Percentiles rank a stretch among this genome's conserved stretches.
Evolutionary conservation across 2,888 invertebrate species (phyloP).

Genomic region (Pseudanteris insignis): DNA sequence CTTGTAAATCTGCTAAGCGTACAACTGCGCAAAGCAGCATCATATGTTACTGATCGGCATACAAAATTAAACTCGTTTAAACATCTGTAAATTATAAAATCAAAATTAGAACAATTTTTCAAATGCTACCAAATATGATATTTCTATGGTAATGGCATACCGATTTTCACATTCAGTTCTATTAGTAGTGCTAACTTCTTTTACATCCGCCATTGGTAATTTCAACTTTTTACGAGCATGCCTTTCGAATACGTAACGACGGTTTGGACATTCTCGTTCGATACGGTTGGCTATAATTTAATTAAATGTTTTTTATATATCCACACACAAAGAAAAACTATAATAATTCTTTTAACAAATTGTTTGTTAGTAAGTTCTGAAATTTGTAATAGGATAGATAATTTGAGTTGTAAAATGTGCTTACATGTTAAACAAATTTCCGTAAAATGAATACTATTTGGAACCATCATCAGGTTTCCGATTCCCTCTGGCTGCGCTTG

Average conservation of each 20-base stretch:
- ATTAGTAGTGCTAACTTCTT: conserved; percentile 86
- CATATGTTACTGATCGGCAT: conserved; percentile 87
- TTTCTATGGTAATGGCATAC: too few species aligned
- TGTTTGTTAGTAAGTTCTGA: too few species aligned
- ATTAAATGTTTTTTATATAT: too few species aligned
- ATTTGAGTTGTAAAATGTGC: too few species aligned
- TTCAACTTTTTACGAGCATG: conserved; percentile 86
- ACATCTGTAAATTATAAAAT: conserved; percentile 72
- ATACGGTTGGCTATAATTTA: conserved; percentile 79
- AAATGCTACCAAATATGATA: too few species aligned
- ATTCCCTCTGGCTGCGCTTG: conserved; percentile 89
- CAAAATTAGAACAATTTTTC: too few species aligned
- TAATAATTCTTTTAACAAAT: too few species aligned
- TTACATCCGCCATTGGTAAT: conserved; percentile 81
- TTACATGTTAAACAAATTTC: conserved; percentile 90
- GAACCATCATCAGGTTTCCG: conserved; percentile 87
- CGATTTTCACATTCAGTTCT: conserved; percentile 90
- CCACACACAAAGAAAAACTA: too few species aligned
- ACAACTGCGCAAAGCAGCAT: conserved; percentile 80
- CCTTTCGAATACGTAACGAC: conserved; percentile 88
- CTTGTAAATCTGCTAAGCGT: conserved; percentile 84
- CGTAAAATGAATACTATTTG: conserved; percentile 89
- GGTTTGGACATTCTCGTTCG: conserved; percentile 87
- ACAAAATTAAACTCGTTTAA: conserved; percentile 88
- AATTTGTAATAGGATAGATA: too few species aligned